These are phyloP conservation scores for Peucedramus taeniatus DNA, from an alignment of 2,113 vertebrate species.

Conservation along the genomic window DNA sequence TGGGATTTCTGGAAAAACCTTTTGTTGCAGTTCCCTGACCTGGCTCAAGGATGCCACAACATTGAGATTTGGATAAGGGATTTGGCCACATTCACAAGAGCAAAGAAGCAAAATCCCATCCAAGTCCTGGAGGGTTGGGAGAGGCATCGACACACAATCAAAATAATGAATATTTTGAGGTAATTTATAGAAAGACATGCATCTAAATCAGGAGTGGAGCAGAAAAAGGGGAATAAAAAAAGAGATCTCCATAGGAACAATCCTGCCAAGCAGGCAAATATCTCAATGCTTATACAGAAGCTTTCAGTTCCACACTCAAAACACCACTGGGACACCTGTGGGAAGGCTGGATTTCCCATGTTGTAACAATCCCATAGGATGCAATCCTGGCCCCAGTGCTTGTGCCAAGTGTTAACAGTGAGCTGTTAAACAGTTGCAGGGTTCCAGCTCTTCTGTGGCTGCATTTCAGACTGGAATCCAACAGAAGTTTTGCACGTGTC, in stretches of 20 bases:
- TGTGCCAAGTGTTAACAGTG: neutral
- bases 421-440: constrained; percentile 13
- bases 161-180: neutral
- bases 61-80: neutral
- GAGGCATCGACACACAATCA: neutral
- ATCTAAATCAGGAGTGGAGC: neutral
- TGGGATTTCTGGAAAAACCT: neutral
- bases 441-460: neutral
- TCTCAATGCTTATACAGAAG: neutral
- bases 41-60: neutral
- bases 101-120: neutral
- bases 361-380: neutral
- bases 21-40: neutral
- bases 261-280: neutral
- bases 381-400: neutral
- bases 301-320: neutral
- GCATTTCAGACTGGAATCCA: neutral
- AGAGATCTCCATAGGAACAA: neutral
- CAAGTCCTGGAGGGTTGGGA: neutral
- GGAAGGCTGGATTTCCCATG: neutral
- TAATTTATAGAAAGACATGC: neutral
- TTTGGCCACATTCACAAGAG: neutral
- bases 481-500: neutral
- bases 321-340: neutral
- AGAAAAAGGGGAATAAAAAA: neutral